phyloP scores from a whole-genome alignment of 2,888 invertebrate genomes.

The Hedychridium roseum region DNA sequence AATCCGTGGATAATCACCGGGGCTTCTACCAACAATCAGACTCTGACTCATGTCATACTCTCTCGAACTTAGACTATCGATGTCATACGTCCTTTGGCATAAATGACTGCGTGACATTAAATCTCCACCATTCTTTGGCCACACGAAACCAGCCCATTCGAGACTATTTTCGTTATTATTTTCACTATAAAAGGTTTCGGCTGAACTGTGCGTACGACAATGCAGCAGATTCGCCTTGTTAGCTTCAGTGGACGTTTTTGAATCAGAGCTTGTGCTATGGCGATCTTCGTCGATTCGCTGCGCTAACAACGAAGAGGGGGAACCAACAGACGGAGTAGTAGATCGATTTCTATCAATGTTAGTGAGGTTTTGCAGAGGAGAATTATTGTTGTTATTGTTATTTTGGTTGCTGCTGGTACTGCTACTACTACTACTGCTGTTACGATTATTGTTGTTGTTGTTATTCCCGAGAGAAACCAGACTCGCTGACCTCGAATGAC shows the following conservation, averaged over 20 bases:
- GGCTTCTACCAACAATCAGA: conserved; percentile 58
- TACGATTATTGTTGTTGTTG: conserved; percentile 30
- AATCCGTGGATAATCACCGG: conserved; percentile 55
- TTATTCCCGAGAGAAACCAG: conserved; percentile 59
- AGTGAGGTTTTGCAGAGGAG: conserved; percentile 50
- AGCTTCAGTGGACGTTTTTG: conserved; percentile 51
- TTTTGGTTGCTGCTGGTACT: not conserved
- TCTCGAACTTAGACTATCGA: conserved; percentile 41
- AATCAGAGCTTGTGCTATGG: conserved; percentile 38
- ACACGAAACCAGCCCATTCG: too few species aligned
- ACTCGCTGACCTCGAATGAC: conserved; percentile 63
- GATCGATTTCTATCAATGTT: conserved; percentile 43
- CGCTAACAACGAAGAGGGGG: conserved; percentile 11
- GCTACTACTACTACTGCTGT: conserved; percentile 33
- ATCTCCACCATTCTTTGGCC: conserved; percentile 24
- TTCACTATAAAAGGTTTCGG: conserved; percentile 31
- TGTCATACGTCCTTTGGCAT: conserved; percentile 45
- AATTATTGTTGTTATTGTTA: conserved; percentile 17
- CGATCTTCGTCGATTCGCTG: conserved; percentile 60
- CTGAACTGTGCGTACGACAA: conserved; percentile 22
- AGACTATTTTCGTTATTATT: conserved; percentile 39
- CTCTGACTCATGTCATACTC: conserved; percentile 62
- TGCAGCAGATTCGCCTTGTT: conserved; percentile 39
- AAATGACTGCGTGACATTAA: conserved; percentile 54
- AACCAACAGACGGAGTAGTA: not conserved